Evolutionary conservation across 1,140 invertebrate genomes (phyloP), one percentile per base, ranked within the genome.

Genomic region (Lasaia peninsularis): DNA sequence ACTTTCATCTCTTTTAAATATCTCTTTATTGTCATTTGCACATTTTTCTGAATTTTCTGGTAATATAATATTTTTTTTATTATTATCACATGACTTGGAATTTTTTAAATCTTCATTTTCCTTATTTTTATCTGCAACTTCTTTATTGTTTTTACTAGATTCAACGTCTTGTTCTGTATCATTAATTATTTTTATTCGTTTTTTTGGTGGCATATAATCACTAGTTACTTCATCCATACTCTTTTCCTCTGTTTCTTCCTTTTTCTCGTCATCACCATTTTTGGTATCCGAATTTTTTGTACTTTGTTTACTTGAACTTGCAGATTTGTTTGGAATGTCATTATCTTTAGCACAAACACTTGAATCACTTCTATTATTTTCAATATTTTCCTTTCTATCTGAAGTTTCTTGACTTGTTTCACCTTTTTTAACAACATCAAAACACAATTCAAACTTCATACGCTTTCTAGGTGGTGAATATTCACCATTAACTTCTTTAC

Each of bases 381-480:
- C 40, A 11, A 2, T 4, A 12, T 11, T 5, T 48, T 20, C 40
- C 11, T 20, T 9, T 21, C n/a, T 18, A 6, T 48, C 21, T 48
- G 20, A 21, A 28, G 18, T n/a, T 6, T n/a, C 40, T 21, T 48
- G 18, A 20, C 1, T 21, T 1, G 40, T 14, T 14, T 44, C 10
- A 1, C 18, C 14, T 44, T 44, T 44, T 3, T 44, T 11, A 52
- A 12, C n/a, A 21, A 32, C 50, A 18, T 52, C 21, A 18, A 10
- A 11, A 28, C 50, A 32, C 35, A 44, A 16, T 1, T 55, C 40
- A 14, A 44, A 16, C 12, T 40, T 44, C 37, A 18, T 55, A 28
- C 53, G 24, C 12, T 55, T 55, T 21, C 16, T 44, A 6, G 53
- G 53, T 5, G 53, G 53, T 2, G 37, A 44, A n/a, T 32, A 55